Percentiles rank a stretch among this genome's conserved stretches.
phyloP scores from a whole-genome alignment of 2,113 vertebrate genomes.

The Sialia sialis region DNA sequence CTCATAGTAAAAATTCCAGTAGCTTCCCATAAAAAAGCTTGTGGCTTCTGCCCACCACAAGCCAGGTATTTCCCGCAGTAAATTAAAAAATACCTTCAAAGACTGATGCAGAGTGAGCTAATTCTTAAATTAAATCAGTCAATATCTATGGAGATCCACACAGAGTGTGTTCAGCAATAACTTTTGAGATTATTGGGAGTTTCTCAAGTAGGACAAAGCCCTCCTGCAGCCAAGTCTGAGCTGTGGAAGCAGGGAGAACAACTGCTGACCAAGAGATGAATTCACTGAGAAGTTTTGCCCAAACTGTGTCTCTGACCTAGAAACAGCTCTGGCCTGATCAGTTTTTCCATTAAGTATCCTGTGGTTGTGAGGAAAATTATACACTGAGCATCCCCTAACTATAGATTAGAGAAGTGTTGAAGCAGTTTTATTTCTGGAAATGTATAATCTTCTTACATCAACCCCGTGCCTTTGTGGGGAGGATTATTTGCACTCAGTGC shows the following conservation, averaged over 20 bases:
- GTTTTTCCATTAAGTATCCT: not conserved
- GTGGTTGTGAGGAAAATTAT: not conserved
- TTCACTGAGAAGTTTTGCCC: not conserved
- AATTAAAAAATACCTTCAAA: not conserved
- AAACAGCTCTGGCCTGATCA: not conserved
- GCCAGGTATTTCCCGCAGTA: not conserved
- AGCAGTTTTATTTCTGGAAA: conserved; percentile 40
- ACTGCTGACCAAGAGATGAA: not conserved
- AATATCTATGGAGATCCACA: not conserved
- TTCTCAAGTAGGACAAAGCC: not conserved
- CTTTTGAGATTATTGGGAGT: not conserved
- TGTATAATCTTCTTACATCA: conserved; percentile 39
- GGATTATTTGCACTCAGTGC: not conserved
- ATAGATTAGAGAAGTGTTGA: not conserved
- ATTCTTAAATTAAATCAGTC: not conserved
- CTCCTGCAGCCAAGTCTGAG: not conserved
- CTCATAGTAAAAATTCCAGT: not conserved
- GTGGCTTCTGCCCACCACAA: not conserved
- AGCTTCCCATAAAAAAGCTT: not conserved
- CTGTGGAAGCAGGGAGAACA: not conserved
- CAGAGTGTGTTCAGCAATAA: not conserved
- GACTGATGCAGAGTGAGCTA: not conserved
- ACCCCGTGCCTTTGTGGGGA: not conserved
- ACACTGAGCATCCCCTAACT: not conserved
- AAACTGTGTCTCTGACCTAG: not conserved